Evolutionary conservation across 2,113 vertebrate species (phyloP), one percentile per base, ranked within the genome.

Genomic region (Fulmarus glacialis): DNA sequence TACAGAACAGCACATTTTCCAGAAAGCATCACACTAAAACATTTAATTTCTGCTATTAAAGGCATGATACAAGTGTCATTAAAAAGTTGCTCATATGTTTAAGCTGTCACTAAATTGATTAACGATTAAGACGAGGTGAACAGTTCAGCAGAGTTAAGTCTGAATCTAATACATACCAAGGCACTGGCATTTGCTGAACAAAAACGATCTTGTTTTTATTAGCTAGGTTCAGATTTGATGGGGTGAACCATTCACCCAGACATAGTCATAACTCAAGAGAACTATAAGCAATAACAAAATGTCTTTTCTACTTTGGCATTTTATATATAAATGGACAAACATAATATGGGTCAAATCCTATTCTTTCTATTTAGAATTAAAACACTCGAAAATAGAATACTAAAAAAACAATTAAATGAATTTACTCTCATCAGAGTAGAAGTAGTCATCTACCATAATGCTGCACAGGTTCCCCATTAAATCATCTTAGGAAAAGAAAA

Each of bases 141-240:
- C 56, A 97, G 98, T 98, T 98, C 97, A 98, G 90, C 92, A 97
- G 96, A 97, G 96, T 97, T 73, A 96, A 97, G 95, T 83, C 96
- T 93, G 83, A 90, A 92, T 85, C 82, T 97, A 94, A 98, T 97
- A 89, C 70, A 94, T 95, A 94, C 48, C 87, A 97, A 96, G 68
- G 79, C 85, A 94, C 59, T 88, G 32, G 58, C 73, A 96, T 90
- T 87, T 81, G 59, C 43, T 89, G 83, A 92, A 94, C 71, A 90
- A 80, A 97, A 97, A 63, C 1, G 8, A 97, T 95, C 63, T 22
- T 50, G 59, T 63, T 94, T 98, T 98, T 97, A 97, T 98, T 97
- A 97, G 82, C 82, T 94, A 75, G 84, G 87, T 97, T 98, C 97
- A 93, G 79, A 82, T 97, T 96, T 96, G 95, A 96, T 90, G 90